phyloP scores from a whole-genome alignment of 2,113 vertebrate species.

The Cisticola juncidis region DNA sequence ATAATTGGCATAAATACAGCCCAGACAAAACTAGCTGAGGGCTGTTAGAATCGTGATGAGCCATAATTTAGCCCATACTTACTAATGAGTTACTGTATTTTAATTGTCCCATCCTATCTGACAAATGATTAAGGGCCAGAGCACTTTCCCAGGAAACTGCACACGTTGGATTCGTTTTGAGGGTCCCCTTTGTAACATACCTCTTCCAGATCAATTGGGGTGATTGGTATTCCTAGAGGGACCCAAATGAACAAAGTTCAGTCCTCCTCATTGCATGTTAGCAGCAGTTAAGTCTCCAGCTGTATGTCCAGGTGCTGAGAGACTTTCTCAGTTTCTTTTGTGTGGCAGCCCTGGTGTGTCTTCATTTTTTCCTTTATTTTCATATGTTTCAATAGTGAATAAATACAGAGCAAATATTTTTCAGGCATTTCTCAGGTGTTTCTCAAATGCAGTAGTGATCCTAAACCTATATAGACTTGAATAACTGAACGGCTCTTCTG shows the following conservation, averaged over 20 bases:
- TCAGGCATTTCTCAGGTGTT: not conserved
- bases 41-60: not conserved
- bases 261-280: accelerated
- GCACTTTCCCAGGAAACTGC: not conserved
- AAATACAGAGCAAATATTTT: not conserved
- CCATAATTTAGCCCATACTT: not conserved
- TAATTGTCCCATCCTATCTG: not conserved
- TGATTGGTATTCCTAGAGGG: not conserved
- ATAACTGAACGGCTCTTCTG: not conserved
- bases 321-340: not conserved
- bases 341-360: not conserved
- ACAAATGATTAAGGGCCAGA: not conserved
- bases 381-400: not conserved
- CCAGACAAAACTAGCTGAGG: not conserved
- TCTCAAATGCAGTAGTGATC: not conserved
- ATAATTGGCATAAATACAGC: not conserved
- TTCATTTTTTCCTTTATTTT: not conserved
- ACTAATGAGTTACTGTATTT: not conserved
- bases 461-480: not conserved
- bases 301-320: not conserved
- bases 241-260: not conserved
- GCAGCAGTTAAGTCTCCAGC: not conserved
- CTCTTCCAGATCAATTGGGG: not conserved
- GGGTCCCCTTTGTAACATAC: not conserved
- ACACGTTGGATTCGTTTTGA: not conserved